These are phyloP conservation scores for Amphiprion clarkii DNA, from an alignment of 2,797 vertebrate species.

Conservation along the genomic window DNA sequence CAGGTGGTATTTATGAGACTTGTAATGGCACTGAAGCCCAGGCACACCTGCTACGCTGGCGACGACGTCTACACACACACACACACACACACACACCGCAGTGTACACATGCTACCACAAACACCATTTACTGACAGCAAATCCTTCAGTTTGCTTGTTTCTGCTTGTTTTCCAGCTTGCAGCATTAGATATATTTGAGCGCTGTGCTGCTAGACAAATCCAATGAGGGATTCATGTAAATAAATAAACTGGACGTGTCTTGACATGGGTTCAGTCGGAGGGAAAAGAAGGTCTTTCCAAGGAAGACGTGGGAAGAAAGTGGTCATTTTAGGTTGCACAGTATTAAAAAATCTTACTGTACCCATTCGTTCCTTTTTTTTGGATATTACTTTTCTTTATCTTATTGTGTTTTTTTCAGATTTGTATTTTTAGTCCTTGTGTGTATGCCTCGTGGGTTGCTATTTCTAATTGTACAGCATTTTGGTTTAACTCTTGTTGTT, in stretches of 20 bases:
- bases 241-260: conserved; percentile 9
- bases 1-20: conserved; percentile 80
- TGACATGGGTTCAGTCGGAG: too few species aligned
- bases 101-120: background rate
- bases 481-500: too few species aligned
- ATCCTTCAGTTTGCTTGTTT: conserved; percentile 32
- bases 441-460: too few species aligned
- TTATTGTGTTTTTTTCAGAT: too few species aligned
- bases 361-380: too few species aligned
- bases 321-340: too few species aligned
- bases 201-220: conserved; percentile 4
- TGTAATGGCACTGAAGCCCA: conserved; percentile 67
- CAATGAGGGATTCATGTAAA: conserved; percentile 9
- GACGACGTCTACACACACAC: conserved; percentile 8
- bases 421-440: too few species aligned
- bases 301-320: too few species aligned
- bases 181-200: background rate
- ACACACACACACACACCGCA: conserved; percentile 1
- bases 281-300: too few species aligned
- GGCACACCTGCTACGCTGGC: conserved; percentile 71
- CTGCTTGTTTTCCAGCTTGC: conserved; percentile 8
- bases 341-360: too few species aligned
- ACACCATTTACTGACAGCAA: background rate
- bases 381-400: too few species aligned
- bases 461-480: too few species aligned